These are phyloP conservation scores for Caerostris extrusa DNA, from an alignment of 1,140 invertebrate genomes.

Conservation along the genomic window DNA sequence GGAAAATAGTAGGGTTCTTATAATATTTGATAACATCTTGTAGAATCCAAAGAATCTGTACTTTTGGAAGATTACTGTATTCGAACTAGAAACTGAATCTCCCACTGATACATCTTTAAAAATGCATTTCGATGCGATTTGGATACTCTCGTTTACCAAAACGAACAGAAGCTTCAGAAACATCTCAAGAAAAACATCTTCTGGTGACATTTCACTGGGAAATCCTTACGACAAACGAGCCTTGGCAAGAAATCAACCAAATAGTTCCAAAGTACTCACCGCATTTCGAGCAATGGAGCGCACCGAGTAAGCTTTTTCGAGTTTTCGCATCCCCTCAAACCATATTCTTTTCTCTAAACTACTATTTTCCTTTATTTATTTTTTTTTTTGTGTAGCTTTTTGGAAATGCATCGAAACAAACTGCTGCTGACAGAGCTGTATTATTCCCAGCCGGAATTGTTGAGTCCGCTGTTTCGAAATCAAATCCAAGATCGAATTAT, in stretches of 20 bases:
- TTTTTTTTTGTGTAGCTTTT: not conserved
- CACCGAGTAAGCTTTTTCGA: conserved; percentile 15
- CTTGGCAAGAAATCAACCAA: conserved; percentile 5
- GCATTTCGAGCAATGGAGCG: conserved; percentile 22
- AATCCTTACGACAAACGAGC: no score
- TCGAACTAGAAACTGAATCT: no score
- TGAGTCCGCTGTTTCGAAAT: conserved; percentile 68
- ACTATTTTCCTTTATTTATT: conserved; percentile 40
- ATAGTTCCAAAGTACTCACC: conserved; percentile 33
- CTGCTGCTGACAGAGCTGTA: conserved; percentile 69
- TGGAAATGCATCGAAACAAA: conserved; percentile 63
- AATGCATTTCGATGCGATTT: no score
- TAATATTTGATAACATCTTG: no score
- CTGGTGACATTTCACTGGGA: no score
- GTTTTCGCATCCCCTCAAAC: conserved; percentile 13
- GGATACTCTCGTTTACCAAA: no score
- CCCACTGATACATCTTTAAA: no score
- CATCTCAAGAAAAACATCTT: no score
- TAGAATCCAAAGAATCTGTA: no score
- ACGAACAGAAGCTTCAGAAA: no score
- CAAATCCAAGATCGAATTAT: conserved; percentile 74
- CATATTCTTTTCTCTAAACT: conserved; percentile 64
- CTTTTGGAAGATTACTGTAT: no score
- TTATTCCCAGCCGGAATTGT: conserved; percentile 60
- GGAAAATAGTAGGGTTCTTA: no score